These are phyloP conservation scores for Amphipyra tragopoginis DNA, from an alignment of 2,888 invertebrate species.

Conservation along the genomic window DNA sequence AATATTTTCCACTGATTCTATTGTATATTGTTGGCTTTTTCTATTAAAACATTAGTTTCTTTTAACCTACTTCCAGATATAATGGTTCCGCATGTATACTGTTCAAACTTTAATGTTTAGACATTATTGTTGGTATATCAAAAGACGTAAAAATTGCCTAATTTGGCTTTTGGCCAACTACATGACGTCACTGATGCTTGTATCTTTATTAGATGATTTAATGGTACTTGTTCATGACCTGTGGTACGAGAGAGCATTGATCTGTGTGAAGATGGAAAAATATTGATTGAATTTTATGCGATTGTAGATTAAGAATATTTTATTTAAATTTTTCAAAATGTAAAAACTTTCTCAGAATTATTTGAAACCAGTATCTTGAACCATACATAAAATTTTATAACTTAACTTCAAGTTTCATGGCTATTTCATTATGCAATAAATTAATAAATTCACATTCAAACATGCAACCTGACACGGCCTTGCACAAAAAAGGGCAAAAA, in stretches of 20 bases:
- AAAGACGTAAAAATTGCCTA: constrained; percentile 54
- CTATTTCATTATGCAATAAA: constrained; percentile 15
- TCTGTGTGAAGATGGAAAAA: constrained; percentile 17
- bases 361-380: too few species aligned
- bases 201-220: constrained; percentile 57
- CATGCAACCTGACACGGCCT: constrained; percentile 15
- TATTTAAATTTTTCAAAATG: too few species aligned
- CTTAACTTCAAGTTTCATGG: not conserved
- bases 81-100: constrained; percentile 56
- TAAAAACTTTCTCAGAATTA: not conserved
- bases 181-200: constrained; percentile 49
- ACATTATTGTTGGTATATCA: constrained; percentile 54
- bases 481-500: not conserved
- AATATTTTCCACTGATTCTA: constrained; percentile 84
- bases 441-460: constrained; percentile 3
- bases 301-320: constrained; percentile 7
- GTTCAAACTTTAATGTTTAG: constrained; percentile 47
- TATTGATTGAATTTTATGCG: constrained; percentile 4
- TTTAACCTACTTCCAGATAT: constrained; percentile 74
- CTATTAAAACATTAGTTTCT: constrained; percentile 83
- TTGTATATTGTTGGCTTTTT: constrained; percentile 84
- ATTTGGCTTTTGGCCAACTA: constrained; percentile 59
- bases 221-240: constrained; percentile 38
- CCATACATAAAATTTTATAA: too few species aligned
- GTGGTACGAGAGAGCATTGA: constrained; percentile 29